A percentile compares a stretch with the other conserved stretches of the same genome.
phyloP scores from a whole-genome alignment of 2,113 vertebrate species.

The Eptesicus fuscus region DNA sequence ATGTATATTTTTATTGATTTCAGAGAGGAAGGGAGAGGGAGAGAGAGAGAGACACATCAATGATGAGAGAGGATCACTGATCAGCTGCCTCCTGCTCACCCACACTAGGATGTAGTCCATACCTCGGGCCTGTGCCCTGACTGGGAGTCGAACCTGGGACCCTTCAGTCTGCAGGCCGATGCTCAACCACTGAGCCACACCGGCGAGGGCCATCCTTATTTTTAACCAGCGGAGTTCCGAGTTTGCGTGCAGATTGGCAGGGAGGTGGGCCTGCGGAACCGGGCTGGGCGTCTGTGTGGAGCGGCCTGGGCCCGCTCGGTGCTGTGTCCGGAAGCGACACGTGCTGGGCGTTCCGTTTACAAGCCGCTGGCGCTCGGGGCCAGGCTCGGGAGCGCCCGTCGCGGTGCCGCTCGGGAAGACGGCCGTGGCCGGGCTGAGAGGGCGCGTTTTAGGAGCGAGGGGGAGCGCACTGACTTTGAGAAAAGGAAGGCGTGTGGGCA shows the following conservation, averaged over 20 bases:
- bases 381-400: neutral
- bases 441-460: neutral
- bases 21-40: too few relatives aligned
- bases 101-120: too few relatives aligned
- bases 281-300: neutral
- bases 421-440: neutral
- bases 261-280: neutral
- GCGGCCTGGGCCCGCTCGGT: neutral
- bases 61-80: too few relatives aligned
- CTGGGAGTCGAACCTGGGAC: too few relatives aligned
- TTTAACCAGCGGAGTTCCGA: neutral
- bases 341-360: neutral
- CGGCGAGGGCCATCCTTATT: neutral
- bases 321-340: conserved; percentile 31
- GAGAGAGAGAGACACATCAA: too few relatives aligned
- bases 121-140: too few relatives aligned
- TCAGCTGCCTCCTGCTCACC: too few relatives aligned
- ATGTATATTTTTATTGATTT: too few relatives aligned
- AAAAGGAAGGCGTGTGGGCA: neutral
- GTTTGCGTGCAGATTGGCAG: neutral
- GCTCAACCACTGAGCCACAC: too few relatives aligned
- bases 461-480: neutral
- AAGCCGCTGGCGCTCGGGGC: neutral
- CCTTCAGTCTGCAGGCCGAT: too few relatives aligned
- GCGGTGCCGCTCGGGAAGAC: neutral